Conservation (phyloP, 2,797 vertebrate genomes). For the Euthynnus affinis region DNA sequence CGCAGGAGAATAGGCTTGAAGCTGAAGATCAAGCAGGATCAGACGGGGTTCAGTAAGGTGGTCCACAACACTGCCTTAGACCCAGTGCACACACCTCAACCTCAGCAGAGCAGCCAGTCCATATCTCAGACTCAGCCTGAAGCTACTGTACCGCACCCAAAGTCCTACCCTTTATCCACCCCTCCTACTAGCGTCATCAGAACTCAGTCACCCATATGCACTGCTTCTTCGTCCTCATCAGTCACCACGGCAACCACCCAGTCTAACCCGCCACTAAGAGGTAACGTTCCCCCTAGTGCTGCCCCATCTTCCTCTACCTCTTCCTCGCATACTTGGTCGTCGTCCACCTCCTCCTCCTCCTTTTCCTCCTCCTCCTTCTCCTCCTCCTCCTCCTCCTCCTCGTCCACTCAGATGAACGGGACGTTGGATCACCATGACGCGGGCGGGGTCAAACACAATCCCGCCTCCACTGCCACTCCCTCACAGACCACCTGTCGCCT, state of each 20-base stretch:
- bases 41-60: constrained; percentile 93
- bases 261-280: constrained; percentile 61
- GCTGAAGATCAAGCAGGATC: constrained; percentile 97
- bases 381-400: constrained; percentile 62
- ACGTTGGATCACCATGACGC: constrained; percentile 86
- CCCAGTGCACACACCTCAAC: constrained; percentile 89
- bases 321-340: constrained; percentile 74
- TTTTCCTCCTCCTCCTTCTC: constrained; percentile 62
- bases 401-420: constrained; percentile 89
- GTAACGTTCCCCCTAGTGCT: constrained; percentile 38
- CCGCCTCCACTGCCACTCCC: constrained; percentile 74
- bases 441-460: constrained; percentile 77
- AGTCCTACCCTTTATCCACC: constrained; percentile 58
- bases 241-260: constrained; percentile 71
- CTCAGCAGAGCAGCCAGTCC: constrained; percentile 77
- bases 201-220: constrained; percentile 76
- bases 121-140: constrained; percentile 70
- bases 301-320: constrained; percentile 69
- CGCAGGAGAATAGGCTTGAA: constrained; percentile 94
- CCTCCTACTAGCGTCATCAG: constrained; percentile 80
- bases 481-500: constrained; percentile 89
- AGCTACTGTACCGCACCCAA: constrained; percentile 72
- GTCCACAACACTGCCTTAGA: constrained; percentile 97
- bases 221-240: constrained; percentile 66
- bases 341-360: constrained; percentile 58